Percentiles rank a stretch among this genome's conserved stretches.
phyloP scores from a whole-genome alignment of 2,797 vertebrate species.

The Macrochelys suwanniensis region DNA sequence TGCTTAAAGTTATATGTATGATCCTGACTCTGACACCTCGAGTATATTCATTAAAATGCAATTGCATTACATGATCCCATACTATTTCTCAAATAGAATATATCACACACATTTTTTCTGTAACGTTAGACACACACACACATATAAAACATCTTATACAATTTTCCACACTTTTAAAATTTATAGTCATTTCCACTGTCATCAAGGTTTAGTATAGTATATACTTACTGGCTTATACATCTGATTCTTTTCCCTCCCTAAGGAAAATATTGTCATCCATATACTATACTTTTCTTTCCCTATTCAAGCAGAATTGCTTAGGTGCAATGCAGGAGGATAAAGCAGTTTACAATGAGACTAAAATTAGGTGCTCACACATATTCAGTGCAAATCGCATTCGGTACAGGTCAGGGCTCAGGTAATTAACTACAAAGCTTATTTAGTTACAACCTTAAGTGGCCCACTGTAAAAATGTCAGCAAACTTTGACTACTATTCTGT shows the following conservation, averaged over 20 bases:
- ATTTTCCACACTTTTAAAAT: neutral
- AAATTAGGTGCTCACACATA: neutral
- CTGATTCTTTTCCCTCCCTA: neutral
- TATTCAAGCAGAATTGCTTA: constrained; percentile 11
- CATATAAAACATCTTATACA: neutral
- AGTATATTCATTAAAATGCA: neutral
- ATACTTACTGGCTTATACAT: neutral
- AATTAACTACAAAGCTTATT: constrained; percentile 19
- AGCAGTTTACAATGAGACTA: neutral
- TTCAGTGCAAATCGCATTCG: neutral
- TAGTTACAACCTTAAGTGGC: neutral
- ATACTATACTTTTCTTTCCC: neutral
- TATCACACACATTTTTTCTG: neutral
- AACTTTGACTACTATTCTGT: neutral
- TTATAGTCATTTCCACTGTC: neutral
- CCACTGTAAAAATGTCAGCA: neutral
- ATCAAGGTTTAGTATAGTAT: neutral
- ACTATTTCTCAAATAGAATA: neutral
- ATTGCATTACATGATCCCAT: neutral
- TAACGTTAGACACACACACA: neutral
- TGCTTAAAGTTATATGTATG: constrained; percentile 7
- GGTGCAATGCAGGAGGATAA: neutral
- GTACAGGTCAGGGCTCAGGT: neutral
- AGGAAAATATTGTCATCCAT: neutral
- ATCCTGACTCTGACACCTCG: neutral